phyloP scores from a whole-genome alignment of 2,113 vertebrate species.

The Gymnocephalus cernua region DNA sequence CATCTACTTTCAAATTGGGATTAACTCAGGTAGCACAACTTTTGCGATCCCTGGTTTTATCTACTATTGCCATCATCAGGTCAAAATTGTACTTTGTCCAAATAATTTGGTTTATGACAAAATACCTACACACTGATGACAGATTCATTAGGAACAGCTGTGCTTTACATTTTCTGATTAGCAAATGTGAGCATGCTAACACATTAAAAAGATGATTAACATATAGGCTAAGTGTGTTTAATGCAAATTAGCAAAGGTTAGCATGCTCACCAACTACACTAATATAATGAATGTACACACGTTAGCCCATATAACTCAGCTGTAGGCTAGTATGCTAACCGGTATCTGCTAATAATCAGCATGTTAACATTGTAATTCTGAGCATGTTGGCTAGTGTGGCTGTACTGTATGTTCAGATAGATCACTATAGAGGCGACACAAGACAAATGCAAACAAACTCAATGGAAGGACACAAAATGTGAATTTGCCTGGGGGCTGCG shows the following conservation, averaged over 20 bases:
- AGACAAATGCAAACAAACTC: not conserved
- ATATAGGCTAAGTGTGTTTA: no score
- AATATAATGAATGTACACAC: no score
- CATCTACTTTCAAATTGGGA: constrained; percentile 24
- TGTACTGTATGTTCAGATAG: not conserved
- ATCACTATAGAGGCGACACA: not conserved
- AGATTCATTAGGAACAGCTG: not conserved
- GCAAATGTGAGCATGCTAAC: not conserved
- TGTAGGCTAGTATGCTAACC: not conserved
- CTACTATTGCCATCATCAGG: no score
- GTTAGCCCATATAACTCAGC: no score
- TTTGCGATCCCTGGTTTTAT: not conserved
- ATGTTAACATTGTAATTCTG: not conserved
- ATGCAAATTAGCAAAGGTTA: no score
- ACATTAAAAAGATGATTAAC: not conserved
- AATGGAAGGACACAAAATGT: not conserved
- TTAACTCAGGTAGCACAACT: constrained; percentile 2
- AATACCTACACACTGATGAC: not conserved
- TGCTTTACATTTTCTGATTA: not conserved
- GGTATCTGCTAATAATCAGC: not conserved
- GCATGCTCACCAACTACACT: not conserved
- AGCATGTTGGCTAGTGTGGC: no score
- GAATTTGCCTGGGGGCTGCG: not conserved
- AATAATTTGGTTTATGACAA: not conserved
- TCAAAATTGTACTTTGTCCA: not conserved